These are phyloP conservation scores for Numida meleagris DNA, from an alignment of 2,113 vertebrate genomes.

Conservation along the genomic window DNA sequence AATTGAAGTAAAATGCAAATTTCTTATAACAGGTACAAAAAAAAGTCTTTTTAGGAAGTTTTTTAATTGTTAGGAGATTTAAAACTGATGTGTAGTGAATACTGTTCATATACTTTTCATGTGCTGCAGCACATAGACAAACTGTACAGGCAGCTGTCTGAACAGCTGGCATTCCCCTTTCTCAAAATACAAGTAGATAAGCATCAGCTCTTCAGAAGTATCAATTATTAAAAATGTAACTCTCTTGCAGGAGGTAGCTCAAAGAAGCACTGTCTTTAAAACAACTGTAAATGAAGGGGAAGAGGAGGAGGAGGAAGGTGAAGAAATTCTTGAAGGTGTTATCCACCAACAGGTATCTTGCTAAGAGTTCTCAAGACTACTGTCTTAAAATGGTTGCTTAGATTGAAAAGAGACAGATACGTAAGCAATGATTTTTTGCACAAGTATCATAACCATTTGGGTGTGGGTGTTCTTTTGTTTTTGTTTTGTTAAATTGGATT, in stretches of 20 bases:
- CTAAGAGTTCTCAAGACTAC: neutral
- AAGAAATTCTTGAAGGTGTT: slow-evolving; percentile 67
- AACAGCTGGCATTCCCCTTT: neutral
- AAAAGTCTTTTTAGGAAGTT: neutral
- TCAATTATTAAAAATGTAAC: neutral
- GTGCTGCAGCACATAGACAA: neutral
- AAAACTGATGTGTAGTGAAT: neutral
- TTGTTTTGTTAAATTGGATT: neutral
- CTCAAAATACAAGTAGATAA: neutral
- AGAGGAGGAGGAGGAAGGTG: slow-evolving; percentile 71
- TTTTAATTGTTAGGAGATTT: neutral
- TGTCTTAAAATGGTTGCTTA: neutral
- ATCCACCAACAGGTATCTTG: slow-evolving; percentile 80
- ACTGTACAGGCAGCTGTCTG: neutral
- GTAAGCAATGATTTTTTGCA: rapidly evolving
- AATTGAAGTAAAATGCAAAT: neutral
- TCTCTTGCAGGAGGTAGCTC: slow-evolving; percentile 86
- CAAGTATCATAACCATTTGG: neutral
- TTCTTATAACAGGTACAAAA: too few relatives aligned
- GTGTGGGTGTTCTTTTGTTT: neutral
- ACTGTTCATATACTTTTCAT: neutral
- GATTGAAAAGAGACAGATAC: rapidly evolving
- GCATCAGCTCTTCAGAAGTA: neutral
- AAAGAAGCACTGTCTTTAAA: slow-evolving; percentile 86
- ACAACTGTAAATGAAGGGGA: slow-evolving; percentile 75